phyloP scores from a whole-genome alignment of 2,888 invertebrate species.

The Neuroscelio doddi region DNA sequence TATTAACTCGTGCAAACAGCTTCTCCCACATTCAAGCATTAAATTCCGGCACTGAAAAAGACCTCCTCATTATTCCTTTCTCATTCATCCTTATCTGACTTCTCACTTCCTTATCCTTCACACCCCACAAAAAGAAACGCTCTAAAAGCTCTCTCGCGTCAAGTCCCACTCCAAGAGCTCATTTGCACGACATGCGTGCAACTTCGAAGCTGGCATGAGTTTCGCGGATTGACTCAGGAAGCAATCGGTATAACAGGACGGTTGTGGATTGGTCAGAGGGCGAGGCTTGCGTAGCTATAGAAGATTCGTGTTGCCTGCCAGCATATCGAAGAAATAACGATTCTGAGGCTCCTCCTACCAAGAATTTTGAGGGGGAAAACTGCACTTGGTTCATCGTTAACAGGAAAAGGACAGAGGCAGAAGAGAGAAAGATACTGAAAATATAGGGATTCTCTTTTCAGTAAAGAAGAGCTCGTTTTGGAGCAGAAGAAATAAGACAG shows the following conservation, averaged over 20 bases:
- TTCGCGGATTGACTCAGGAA: slow-evolving; percentile 41
- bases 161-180: slow-evolving; percentile 64
- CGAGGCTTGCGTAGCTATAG: slow-evolving; percentile 58
- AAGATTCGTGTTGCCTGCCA: slow-evolving; percentile 43
- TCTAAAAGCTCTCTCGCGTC: slow-evolving; percentile 60
- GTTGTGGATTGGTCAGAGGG: slow-evolving; percentile 65
- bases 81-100: background rate
- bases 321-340: slow-evolving; percentile 44
- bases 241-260: slow-evolving; percentile 38
- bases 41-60: too few species aligned
- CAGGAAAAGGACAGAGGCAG: slow-evolving; percentile 28
- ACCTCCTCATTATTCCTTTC: slow-evolving; percentile 1
- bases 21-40: too few species aligned
- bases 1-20: too few species aligned
- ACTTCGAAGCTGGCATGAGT: slow-evolving; percentile 40
- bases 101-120: slow-evolving; percentile 2
- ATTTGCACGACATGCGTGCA: slow-evolving; percentile 49
- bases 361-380: slow-evolving; percentile 13
- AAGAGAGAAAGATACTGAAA: slow-evolving; percentile 25
- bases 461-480: slow-evolving; percentile 10
- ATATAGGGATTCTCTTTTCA: slow-evolving; percentile 15
- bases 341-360: slow-evolving; percentile 60
- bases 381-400: slow-evolving; percentile 33
- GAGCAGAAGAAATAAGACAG: background rate
- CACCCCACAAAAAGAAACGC: background rate